phyloP scores from a whole-genome alignment of 2,113 vertebrate species.

The Platichthys flesus region DNA sequence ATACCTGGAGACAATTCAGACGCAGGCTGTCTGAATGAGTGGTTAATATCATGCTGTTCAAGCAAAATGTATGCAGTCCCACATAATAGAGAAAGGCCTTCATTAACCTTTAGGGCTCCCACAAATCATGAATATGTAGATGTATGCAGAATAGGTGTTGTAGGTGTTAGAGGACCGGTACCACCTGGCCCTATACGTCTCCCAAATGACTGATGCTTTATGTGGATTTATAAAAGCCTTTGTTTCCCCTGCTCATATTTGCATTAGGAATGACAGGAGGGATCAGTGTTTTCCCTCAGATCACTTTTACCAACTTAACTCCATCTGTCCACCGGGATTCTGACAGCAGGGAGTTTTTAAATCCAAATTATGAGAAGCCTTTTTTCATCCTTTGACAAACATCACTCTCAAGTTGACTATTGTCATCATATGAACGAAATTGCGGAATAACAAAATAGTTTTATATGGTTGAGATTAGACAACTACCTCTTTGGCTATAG shows the following conservation, averaged over 20 bases:
- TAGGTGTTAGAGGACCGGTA: conserved; percentile 69
- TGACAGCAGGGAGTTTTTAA: conserved; percentile 3
- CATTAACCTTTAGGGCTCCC: conserved; percentile 77
- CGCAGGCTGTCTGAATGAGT: conserved; percentile 57
- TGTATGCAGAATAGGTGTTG: conserved; percentile 75
- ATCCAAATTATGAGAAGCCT: conserved; percentile 13
- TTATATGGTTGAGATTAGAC: no score
- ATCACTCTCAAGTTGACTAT: conserved; percentile 11
- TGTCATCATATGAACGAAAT: conserved; percentile 14
- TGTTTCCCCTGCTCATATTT: conserved; percentile 64
- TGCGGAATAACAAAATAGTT: background rate
- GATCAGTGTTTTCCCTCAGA: conserved; percentile 52
- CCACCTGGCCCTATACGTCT: conserved; percentile 72
- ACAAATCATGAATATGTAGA: conserved; percentile 77
- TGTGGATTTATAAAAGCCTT: conserved; percentile 61
- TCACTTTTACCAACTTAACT: conserved; percentile 34
- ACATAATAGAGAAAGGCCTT: conserved; percentile 74
- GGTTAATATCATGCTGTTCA: conserved; percentile 61
- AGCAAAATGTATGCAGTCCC: conserved; percentile 66
- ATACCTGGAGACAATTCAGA: conserved; percentile 55
- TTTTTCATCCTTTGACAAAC: no score
- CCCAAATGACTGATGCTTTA: conserved; percentile 60
- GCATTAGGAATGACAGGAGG: conserved; percentile 60
- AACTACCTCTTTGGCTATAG: background rate
- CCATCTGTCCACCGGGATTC: conserved; percentile 53